Evolutionary conservation across 2,888 invertebrate genomes (phyloP).

Genomic region (Eubasilissa splendida): DNA sequence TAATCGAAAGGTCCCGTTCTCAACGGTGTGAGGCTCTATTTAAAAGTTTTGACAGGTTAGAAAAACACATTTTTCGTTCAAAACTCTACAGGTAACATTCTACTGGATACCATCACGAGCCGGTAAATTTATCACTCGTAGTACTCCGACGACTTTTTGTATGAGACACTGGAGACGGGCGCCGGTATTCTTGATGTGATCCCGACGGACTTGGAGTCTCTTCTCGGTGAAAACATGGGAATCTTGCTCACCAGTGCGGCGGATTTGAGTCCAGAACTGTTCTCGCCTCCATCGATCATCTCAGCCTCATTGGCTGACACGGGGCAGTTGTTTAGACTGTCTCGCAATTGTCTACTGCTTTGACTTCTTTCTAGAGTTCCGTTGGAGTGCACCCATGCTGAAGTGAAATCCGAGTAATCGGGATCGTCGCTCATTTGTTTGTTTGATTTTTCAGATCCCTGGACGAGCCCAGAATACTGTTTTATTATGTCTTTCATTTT

Average conservation of each 20-base stretch:
- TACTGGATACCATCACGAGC: background rate
- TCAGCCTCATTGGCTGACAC: constrained; percentile 18
- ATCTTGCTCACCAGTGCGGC: constrained; percentile 57
- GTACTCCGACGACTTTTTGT: constrained; percentile 54
- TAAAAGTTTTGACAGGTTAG: constrained; percentile 7
- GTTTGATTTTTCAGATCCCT: constrained; percentile 61
- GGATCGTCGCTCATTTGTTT: constrained; percentile 70
- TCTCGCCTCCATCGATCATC: constrained; percentile 27
- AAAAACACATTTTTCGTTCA: constrained; percentile 22
- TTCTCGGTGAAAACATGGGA: constrained; percentile 58
- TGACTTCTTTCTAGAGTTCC: constrained; percentile 77
- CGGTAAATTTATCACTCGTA: constrained; percentile 49
- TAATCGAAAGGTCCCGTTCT: constrained; percentile 21
- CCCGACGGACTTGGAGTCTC: constrained; percentile 52
- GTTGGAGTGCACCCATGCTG: constrained; percentile 82
- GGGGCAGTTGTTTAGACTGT: constrained; percentile 51
- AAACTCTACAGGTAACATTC: constrained; percentile 27
- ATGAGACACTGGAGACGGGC: constrained; percentile 51
- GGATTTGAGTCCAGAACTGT: constrained; percentile 52
- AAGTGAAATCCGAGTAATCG: constrained; percentile 79
- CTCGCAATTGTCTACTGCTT: constrained; percentile 71
- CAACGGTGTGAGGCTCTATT: background rate
- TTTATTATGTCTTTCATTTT: constrained; percentile 80
- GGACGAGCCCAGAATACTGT: constrained; percentile 66
- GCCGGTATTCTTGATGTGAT: constrained; percentile 57